phyloP scores from a whole-genome alignment of 2,888 invertebrate species.

The Drosophila anceps region DNA sequence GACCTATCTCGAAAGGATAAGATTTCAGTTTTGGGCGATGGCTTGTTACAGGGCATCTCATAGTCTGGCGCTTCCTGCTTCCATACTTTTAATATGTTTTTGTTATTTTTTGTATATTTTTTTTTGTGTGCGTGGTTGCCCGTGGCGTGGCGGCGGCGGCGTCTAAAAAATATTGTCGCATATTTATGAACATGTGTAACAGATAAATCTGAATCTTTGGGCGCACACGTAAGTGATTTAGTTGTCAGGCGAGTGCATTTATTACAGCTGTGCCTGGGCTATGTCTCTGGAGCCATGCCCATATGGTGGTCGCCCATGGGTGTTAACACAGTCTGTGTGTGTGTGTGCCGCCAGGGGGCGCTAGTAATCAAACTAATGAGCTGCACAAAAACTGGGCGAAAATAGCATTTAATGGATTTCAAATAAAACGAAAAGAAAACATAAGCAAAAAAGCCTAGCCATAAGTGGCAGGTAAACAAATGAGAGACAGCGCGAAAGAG shows the following conservation, averaged over 20 bases:
- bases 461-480: slow-evolving; percentile 50
- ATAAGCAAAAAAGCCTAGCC: slow-evolving; percentile 20
- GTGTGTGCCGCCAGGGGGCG: slow-evolving; percentile 59
- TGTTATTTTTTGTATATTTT: slow-evolving; percentile 14
- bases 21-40: not conserved
- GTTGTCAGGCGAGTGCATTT: slow-evolving; percentile 81
- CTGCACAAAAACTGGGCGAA: slow-evolving; percentile 71
- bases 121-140: slow-evolving; percentile 12
- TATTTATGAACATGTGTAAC: slow-evolving; percentile 81
- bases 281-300: slow-evolving; percentile 33
- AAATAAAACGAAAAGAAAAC: slow-evolving; percentile 53
- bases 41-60: not conserved
- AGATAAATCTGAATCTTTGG: slow-evolving; percentile 73
- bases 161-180: slow-evolving; percentile 78
- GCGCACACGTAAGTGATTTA: slow-evolving; percentile 78
- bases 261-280: slow-evolving; percentile 65
- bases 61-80: not conserved
- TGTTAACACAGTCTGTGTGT: slow-evolving; percentile 1
- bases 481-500: not conserved
- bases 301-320: not conserved
- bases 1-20: not conserved
- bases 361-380: slow-evolving; percentile 79
- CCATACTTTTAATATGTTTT: not conserved
- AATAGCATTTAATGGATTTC: slow-evolving; percentile 85
- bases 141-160: slow-evolving; percentile 33